Conservation (phyloP, 1,140 invertebrate genomes). For the Ips typographus region DNA sequence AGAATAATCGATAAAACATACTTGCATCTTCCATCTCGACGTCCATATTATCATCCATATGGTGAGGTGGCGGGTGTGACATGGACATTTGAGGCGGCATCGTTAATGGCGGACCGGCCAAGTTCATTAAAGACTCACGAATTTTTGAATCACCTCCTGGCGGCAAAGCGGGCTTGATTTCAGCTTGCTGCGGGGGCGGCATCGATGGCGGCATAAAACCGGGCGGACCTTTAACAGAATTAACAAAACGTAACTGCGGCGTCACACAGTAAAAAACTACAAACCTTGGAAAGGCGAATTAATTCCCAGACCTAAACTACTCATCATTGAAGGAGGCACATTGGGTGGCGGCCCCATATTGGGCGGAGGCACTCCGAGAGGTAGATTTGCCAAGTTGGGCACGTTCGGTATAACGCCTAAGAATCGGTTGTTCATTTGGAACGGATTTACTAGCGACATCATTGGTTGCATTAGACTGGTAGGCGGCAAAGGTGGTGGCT, state of each 20-base stretch:
- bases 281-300: slow-evolving; percentile 47
- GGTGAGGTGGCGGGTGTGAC: slow-evolving; percentile 51
- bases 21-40: slow-evolving; percentile 63
- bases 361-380: slow-evolving; percentile 66
- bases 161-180: slow-evolving; percentile 22
- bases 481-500: slow-evolving; percentile 63
- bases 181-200: slow-evolving; percentile 4
- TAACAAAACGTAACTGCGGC: neutral
- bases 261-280: neutral
- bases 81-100: slow-evolving; percentile 50
- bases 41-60: slow-evolving; percentile 65
- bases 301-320: slow-evolving; percentile 54
- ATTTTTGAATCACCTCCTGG: slow-evolving; percentile 34
- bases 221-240: slow-evolving; percentile 48
- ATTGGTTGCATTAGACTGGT: slow-evolving; percentile 55
- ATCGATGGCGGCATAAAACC: slow-evolving; percentile 54
- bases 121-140: slow-evolving; percentile 42
- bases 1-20: slow-evolving; percentile 18
- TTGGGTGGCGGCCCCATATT: slow-evolving; percentile 66
- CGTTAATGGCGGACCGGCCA: slow-evolving; percentile 41
- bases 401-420: slow-evolving; percentile 54
- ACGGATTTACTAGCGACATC: slow-evolving; percentile 55
- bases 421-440: slow-evolving; percentile 52
- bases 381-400: slow-evolving; percentile 53
- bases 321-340: slow-evolving; percentile 59